phyloP scores from a whole-genome alignment of 1,140 invertebrate species.

The Lineus longissimus region DNA sequence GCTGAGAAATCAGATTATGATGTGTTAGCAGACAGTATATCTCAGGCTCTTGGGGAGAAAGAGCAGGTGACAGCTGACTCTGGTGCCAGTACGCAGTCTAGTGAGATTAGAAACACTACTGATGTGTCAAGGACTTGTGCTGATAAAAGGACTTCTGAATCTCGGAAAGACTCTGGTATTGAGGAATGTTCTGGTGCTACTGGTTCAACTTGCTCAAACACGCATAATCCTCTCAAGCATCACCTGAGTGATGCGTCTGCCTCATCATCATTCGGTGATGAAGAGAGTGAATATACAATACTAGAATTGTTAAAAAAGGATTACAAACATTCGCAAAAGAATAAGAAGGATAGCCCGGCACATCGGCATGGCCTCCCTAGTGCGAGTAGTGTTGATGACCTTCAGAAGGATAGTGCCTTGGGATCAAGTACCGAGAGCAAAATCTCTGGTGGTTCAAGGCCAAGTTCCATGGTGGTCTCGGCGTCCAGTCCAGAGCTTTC shows the following conservation, averaged over 20 bases:
- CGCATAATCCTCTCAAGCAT: no score
- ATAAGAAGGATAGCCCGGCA: not conserved
- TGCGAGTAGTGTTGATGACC: not conserved
- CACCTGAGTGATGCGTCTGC: not conserved
- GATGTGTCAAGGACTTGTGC: not conserved
- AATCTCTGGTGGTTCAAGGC: not conserved
- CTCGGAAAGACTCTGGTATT: not conserved
- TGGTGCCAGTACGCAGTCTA: not conserved
- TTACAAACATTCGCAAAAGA: not conserved
- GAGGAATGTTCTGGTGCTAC: not conserved
- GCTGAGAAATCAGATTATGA: conserved; percentile 13
- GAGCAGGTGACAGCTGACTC: not conserved
- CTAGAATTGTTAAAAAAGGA: conserved; percentile 1
- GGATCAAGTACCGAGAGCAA: not conserved
- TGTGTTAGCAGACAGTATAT: conserved; percentile 24
- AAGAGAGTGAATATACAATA: conserved; percentile 4
- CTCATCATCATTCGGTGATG: not conserved
- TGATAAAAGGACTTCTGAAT: not conserved
- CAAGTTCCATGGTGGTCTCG: not conserved
- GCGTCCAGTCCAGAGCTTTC: conserved; percentile 1
- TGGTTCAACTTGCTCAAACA: not conserved
- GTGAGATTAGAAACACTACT: not conserved
- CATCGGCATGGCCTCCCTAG: not conserved
- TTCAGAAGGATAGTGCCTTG: not conserved
- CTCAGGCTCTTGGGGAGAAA: conserved; percentile 25